Percentiles rank a stretch among this genome's conserved stretches.
These are phyloP conservation scores for Sebastes iracundus DNA, from an alignment of 2,797 vertebrate genomes.

Conservation along the genomic window DNA sequence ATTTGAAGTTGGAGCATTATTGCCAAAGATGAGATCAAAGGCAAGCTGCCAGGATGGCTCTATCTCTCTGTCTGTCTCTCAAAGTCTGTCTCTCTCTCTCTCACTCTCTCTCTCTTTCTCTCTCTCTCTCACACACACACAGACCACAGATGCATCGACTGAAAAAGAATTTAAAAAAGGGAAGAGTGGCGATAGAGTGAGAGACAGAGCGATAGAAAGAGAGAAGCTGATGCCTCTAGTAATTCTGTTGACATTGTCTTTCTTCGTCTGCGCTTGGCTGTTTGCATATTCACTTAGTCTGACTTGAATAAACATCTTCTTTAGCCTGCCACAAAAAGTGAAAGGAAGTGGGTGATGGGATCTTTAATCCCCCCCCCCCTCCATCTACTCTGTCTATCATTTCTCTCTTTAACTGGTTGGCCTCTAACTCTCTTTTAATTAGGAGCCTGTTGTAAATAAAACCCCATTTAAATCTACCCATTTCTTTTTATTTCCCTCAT, in stretches of 20 bases:
- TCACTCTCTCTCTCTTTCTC: constrained; percentile 26
- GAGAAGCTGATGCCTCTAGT: constrained; percentile 44
- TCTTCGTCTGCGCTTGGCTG: constrained; percentile 41
- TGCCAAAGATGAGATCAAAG: constrained; percentile 76
- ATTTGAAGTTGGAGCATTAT: constrained; percentile 73
- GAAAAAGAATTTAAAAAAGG: constrained; percentile 26
- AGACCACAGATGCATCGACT: not conserved
- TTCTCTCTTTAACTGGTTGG: constrained; percentile 5
- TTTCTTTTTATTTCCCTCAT: not conserved
- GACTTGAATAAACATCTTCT: constrained; percentile 54
- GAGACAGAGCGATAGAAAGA: constrained; percentile 12
- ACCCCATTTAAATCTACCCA: constrained; percentile 5
- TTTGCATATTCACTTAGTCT: constrained; percentile 59
- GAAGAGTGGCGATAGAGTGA: not conserved
- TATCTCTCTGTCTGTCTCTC: constrained; percentile 23
- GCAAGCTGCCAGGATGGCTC: constrained; percentile 45
- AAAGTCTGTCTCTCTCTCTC: not conserved
- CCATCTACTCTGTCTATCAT: constrained; percentile 12
- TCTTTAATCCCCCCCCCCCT: constrained; percentile 21
- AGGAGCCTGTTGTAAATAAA: constrained; percentile 6
- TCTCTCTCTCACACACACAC: not conserved
- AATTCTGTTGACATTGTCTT: constrained; percentile 62
- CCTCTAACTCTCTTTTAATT: constrained; percentile 25
- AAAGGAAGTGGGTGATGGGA: constrained; percentile 30
- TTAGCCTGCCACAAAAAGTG: constrained; percentile 40